A percentile compares a stretch with the other conserved stretches of the same genome.
Evolutionary conservation across 2,888 invertebrate genomes (phyloP).

Genomic region (Conomelus anceps): DNA sequence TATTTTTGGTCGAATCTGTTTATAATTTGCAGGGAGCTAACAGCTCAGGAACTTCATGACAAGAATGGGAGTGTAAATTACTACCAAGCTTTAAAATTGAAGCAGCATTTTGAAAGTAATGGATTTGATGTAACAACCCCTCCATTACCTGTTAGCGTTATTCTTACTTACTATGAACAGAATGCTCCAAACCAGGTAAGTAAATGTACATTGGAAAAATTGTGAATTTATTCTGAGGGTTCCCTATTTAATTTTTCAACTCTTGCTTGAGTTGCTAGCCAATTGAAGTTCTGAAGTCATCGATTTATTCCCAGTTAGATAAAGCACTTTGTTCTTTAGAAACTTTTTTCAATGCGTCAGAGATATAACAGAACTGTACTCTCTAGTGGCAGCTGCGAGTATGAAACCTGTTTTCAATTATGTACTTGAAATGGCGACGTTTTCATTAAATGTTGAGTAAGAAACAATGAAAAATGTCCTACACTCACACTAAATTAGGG

Average conservation of each 20-base stretch:
- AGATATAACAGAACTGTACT: too few species aligned
- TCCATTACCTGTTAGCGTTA: neutral
- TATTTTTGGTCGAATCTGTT: neutral
- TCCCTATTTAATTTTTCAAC: neutral
- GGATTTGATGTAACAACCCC: neutral
- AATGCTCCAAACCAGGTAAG: constrained; percentile 1
- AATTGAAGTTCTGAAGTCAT: too few species aligned
- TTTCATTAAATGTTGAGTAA: too few species aligned
- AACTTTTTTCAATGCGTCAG: too few species aligned
- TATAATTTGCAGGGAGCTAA: neutral
- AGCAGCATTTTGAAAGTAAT: constrained; percentile 1
- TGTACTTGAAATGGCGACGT: too few species aligned
- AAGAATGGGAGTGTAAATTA: neutral
- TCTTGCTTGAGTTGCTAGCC: neutral
- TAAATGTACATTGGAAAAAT: neutral
- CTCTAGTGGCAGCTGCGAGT: too few species aligned
- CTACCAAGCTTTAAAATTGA: neutral
- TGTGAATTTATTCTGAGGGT: neutral
- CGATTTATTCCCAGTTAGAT: too few species aligned
- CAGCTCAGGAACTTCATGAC: neutral
- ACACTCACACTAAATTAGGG: too few species aligned
- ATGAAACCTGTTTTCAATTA: too few species aligned
- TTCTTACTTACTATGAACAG: neutral
- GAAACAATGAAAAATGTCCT: too few species aligned
- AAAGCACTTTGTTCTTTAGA: too few species aligned